Evolutionary conservation across 1,140 invertebrate species (phyloP).

Genomic region (Chlorops oryzae): DNA sequence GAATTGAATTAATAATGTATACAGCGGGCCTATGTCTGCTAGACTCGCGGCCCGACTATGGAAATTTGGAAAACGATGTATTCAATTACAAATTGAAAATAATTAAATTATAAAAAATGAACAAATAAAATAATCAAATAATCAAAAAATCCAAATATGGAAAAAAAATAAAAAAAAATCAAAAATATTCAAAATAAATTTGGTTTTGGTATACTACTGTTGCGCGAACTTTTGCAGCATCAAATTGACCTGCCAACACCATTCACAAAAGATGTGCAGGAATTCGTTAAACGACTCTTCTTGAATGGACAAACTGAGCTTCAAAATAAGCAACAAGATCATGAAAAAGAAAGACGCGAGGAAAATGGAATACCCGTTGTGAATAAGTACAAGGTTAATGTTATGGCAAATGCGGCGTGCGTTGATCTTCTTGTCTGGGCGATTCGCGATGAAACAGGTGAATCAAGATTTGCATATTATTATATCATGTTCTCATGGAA

Average conservation of each 20-base stretch:
- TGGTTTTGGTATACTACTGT: constrained; percentile 86
- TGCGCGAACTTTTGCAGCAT: constrained; percentile 84
- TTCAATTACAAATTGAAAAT: too few relatives aligned
- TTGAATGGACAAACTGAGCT: constrained; percentile 88
- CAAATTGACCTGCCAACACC: constrained; percentile 81
- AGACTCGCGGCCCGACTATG: too few relatives aligned
- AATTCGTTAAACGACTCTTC: constrained; percentile 72
- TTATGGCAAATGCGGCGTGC: constrained; percentile 95
- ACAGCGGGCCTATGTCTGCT: too few relatives aligned
- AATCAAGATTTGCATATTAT: constrained; percentile 22
- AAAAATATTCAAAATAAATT: too few relatives aligned
- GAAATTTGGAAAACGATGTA: too few relatives aligned
- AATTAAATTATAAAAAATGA: too few relatives aligned
- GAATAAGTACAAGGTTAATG: constrained; percentile 91
- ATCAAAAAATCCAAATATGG: too few relatives aligned
- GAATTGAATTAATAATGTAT: too few relatives aligned
- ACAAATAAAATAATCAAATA: too few relatives aligned
- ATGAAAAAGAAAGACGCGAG: constrained; percentile 74
- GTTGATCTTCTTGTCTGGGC: constrained; percentile 97
- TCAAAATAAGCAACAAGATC: constrained; percentile 75
- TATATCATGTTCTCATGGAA: not conserved
- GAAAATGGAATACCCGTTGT: constrained; percentile 63
- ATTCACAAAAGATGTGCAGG: constrained; percentile 86
- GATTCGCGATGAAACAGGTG: constrained; percentile 92
- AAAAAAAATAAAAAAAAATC: too few relatives aligned